Base-by-base conservation (phyloP, 2,113 vertebrate genomes). In the Puma concolor region DNA sequence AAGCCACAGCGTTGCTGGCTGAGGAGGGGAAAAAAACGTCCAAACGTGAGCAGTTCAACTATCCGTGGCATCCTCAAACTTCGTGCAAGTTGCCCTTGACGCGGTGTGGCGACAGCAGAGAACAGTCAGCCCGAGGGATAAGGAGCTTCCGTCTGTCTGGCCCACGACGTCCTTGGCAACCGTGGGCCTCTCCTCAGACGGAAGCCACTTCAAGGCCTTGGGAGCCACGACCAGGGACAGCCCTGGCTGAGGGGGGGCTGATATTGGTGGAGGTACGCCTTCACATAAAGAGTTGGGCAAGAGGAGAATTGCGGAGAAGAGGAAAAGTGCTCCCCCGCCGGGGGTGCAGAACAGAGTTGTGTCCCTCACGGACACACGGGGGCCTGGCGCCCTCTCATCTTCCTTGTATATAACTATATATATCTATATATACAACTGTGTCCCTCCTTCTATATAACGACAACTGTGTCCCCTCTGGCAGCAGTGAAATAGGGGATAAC, bases 361-460 rank as follows among this genome's bases (percentile, higher is more conserved):
- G 0, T 57, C 25, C 76, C 23, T 72, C n/a, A 31, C 3, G 17
- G 50, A 21, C 19, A 52, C 25, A 1, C 69, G 27, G 48, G 31
- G 38, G 44, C 31, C 74, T 0, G 1, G 36, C 0, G 15, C 27
- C 14, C 48, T 63, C 52, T 67, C 12, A 14, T 27, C 54, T 29
- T 48, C n/a, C 44, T 83, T 67, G 19, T 67, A 38, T 23, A 52
- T 15, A 52, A 63, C 41, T 38, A 38, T 38, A 38, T 38, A 38
- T 38, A 38, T 38, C 36, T 38, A 38, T 38, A 38, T 38, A 38
- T 38, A 38, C 36, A 38, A 38, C 36, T 38, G 36, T 38, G 36
- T 38, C 36, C 36, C 36, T 48, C n/a, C 44, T 83, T 67, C 25
- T 67, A 38, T 23, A 52, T 15, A 52, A 63, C 41, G 48, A 96